A percentile compares a stretch with the other conserved stretches of the same genome.
These are phyloP conservation scores for Peromyscus polionotus DNA, from an alignment of 2,113 vertebrate species.

Conservation along the genomic window DNA sequence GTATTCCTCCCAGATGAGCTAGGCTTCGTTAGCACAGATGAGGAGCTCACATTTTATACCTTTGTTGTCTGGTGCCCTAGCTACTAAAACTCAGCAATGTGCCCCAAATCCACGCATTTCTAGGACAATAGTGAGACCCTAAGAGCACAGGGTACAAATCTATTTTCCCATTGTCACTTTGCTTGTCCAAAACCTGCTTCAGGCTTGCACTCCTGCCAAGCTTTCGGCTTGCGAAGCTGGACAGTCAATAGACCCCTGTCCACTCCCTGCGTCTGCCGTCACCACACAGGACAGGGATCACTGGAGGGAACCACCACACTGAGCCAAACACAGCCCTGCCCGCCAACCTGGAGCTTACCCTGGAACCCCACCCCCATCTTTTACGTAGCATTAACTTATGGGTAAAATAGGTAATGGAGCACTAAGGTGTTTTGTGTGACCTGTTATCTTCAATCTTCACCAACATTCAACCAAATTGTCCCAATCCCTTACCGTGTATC, in stretches of 20 bases:
- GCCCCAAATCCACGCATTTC: background rate
- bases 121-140: background rate
- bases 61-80: background rate
- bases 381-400: background rate
- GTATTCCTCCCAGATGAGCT: background rate
- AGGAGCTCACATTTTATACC: background rate
- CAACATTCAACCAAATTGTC: background rate
- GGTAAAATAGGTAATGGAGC: background rate
- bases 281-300: background rate
- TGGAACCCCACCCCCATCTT: background rate
- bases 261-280: background rate
- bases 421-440: background rate
- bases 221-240: background rate
- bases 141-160: background rate
- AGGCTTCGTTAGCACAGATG: constrained; percentile 39
- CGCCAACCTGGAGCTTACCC: background rate
- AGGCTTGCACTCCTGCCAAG: background rate
- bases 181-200: background rate
- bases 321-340: background rate
- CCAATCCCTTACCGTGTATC: background rate
- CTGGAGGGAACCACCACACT: background rate
- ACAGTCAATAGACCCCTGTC: background rate
- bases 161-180: background rate
- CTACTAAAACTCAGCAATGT: constrained; percentile 20
- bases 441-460: background rate